Base-by-base conservation (phyloP, 2,888 invertebrate species). In the Caenorhabditis sp. region DNA sequence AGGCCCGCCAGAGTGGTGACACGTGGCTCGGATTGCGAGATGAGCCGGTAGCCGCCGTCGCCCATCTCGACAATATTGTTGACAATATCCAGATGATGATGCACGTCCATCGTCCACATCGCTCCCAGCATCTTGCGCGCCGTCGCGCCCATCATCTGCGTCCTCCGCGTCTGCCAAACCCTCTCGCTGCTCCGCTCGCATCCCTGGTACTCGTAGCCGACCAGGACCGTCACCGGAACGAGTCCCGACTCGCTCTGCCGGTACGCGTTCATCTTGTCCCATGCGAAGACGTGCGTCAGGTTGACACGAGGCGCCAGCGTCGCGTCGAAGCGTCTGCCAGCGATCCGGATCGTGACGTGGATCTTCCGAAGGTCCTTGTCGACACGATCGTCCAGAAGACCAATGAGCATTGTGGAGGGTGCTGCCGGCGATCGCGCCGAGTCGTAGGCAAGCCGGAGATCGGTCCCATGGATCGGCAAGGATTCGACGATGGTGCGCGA, bases 81-180 rank as follows among this genome's bases (percentile, higher is more conserved):
- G 89, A 96, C 95, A 92, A 96, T 96, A 90, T 99, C 98, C 90
- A 97, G 97, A 90, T 96, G 95, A 90, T 99, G 98, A 90, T 98
- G 97, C 79, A 97, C 95, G 89, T 98, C 95, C 62, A 99, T 91
- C 56, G 97, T 96, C 97, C 97, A 99, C 50, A 96, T 96, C 13
- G 59, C 52, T 55, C 79, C 83, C 48, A 79, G 56, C 63, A 81
- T 63, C 37, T 71, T 68, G 26, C 80, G 27, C 13, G 76, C 39
- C 30, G 61, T 61, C 2, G 76, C 76, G 39, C 80, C 81, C 59
- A 79, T 50, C 68, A 99, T 91, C 37, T 94, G 94, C 1, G 95
- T 95, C 0, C 95, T 95, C 90, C 95, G 95, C 2, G 95, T 94
- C 85, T 95, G 95, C 98, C 98, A 99, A 37, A 97, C 94, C 13